A percentile compares a stretch with the other conserved stretches of the same genome.
phyloP scores from a whole-genome alignment of 1,140 invertebrate genomes.

The Atta cephalotes region DNA sequence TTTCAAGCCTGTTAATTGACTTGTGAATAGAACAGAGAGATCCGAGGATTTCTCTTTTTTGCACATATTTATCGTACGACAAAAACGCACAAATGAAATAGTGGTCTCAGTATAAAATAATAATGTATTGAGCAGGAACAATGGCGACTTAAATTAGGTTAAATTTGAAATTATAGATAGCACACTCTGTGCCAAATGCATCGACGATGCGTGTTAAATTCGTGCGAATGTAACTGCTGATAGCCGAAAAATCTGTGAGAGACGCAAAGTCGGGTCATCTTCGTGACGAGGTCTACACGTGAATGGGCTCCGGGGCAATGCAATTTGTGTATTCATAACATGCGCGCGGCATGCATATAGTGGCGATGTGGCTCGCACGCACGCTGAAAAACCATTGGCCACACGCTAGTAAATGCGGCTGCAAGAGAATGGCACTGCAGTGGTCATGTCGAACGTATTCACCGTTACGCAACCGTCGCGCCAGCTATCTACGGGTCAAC shows the following conservation, averaged over 20 bases:
- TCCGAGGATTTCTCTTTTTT: too few species aligned
- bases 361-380: constrained; percentile 65
- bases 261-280: constrained; percentile 3
- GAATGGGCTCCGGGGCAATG: constrained; percentile 58
- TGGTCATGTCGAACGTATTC: constrained; percentile 77
- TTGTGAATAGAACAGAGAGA: too few species aligned
- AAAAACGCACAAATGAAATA: too few species aligned
- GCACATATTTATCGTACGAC: too few species aligned
- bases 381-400: constrained; percentile 71
- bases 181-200: not conserved
- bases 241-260: constrained; percentile 21
- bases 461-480: constrained; percentile 82
- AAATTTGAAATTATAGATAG: too few species aligned
- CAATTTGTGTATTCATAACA: constrained; percentile 80
- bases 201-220: constrained; percentile 11
- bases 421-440: constrained; percentile 75
- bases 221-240: not conserved
- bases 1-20: too few species aligned
- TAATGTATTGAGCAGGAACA: too few species aligned
- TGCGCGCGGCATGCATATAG: constrained; percentile 60
- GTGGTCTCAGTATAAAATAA: too few species aligned
- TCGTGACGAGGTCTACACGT: constrained; percentile 34
- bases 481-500: constrained; percentile 74
- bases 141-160: too few species aligned
- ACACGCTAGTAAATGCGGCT: constrained; percentile 71